phyloP scores from a whole-genome alignment of 2,113 vertebrate genomes.

The Turnix velox region DNA sequence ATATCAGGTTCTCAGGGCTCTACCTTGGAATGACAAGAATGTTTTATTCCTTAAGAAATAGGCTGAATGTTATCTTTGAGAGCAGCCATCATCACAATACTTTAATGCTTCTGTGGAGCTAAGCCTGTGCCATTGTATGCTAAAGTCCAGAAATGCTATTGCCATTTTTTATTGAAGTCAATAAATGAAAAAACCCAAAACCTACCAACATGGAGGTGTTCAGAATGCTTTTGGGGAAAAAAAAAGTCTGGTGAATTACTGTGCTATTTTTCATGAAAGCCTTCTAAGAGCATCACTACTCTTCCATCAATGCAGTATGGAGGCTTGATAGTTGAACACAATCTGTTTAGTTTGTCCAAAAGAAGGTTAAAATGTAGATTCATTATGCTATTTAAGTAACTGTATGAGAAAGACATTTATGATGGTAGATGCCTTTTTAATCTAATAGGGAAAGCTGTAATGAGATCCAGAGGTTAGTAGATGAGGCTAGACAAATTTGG shows the following conservation, averaged over 20 bases:
- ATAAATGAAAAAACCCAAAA: background rate
- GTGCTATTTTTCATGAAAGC: background rate
- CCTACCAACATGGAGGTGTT: background rate
- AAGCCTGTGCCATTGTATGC: background rate
- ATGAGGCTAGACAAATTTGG: background rate
- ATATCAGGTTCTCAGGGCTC: background rate
- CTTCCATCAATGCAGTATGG: background rate
- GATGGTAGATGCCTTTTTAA: background rate
- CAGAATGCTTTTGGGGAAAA: background rate
- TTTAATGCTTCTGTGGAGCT: background rate
- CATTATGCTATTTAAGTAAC: background rate
- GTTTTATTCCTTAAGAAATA: background rate
- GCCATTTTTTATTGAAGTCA: background rate
- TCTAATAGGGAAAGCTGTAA: background rate
- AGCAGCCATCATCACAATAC: background rate
- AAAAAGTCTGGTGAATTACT: background rate
- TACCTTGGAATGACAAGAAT: background rate
- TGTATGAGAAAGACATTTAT: background rate
- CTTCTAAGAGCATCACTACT: background rate
- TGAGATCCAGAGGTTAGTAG: background rate
- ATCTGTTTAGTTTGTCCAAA: constrained; percentile 1
- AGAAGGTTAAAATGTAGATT: background rate
- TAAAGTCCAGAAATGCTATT: background rate
- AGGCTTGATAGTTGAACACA: background rate
- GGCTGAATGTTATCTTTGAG: background rate